These are phyloP conservation scores for Macheiramphus alcinus DNA, from an alignment of 2,113 vertebrate species.

Conservation along the genomic window DNA sequence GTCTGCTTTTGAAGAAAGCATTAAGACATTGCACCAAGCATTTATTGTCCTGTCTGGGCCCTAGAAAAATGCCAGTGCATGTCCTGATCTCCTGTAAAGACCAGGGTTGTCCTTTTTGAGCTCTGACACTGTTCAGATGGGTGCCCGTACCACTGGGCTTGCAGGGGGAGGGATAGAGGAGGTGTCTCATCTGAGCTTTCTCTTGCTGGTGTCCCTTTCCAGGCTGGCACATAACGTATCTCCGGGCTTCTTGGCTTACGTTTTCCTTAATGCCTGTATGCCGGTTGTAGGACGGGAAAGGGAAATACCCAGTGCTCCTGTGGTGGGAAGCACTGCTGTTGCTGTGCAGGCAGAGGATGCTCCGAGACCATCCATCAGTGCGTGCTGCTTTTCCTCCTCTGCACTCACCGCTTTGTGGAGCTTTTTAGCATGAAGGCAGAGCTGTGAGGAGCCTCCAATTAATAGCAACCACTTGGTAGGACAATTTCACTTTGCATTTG, in stretches of 20 bases:
- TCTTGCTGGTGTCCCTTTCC: not conserved
- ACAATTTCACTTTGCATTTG: not conserved
- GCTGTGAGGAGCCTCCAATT: not conserved
- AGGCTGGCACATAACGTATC: fast-evolving
- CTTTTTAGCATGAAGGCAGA: not conserved
- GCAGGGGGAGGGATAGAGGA: not conserved
- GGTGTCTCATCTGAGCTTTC: not conserved
- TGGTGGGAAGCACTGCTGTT: not conserved
- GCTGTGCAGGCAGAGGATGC: not conserved
- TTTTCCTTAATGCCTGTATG: not conserved
- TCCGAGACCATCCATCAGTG: fast-evolving
- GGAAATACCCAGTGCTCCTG: not conserved
- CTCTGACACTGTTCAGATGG: not conserved
- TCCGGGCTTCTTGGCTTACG: not conserved
- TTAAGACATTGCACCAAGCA: not conserved
- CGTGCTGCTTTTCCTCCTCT: not conserved
- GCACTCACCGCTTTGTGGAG: not conserved
- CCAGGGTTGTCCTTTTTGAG: not conserved
- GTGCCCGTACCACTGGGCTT: not conserved
- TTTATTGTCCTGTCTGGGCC: not conserved
- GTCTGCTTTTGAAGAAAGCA: not conserved
- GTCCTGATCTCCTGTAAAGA: not conserved
- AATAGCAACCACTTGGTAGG: not conserved
- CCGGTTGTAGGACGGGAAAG: not conserved
- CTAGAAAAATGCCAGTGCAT: not conserved